Conservation (phyloP, 2,888 invertebrate species). For the Lydus trimaculatus region DNA sequence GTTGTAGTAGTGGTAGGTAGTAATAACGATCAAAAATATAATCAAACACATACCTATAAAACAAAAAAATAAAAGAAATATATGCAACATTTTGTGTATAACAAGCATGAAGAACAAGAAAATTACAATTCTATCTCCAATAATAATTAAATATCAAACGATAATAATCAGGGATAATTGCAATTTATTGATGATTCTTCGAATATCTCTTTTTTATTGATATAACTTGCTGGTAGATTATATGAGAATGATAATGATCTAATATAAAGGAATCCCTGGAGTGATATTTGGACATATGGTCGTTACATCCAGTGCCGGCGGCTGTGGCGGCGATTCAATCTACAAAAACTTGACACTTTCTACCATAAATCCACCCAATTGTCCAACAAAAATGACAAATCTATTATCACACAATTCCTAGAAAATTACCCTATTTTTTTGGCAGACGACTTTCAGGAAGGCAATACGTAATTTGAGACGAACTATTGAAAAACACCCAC, state of each 20-base stretch:
- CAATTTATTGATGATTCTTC: background rate
- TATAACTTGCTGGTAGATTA: background rate
- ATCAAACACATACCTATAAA: too few relatives aligned
- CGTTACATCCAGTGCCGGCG: too few relatives aligned
- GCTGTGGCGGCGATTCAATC: background rate
- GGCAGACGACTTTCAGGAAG: background rate
- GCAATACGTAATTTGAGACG: background rate
- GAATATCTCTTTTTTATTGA: background rate
- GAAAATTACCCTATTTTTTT: too few relatives aligned
- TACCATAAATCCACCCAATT: background rate
- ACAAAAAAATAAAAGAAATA: too few relatives aligned
- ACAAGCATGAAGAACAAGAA: background rate
- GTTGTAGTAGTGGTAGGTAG: background rate
- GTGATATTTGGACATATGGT: constrained; percentile 28
- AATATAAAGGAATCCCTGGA: constrained; percentile 16
- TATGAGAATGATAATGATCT: constrained; percentile 26
- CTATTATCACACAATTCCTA: background rate
- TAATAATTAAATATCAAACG: background rate
- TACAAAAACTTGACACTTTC: background rate
- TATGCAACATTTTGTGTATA: too few relatives aligned
- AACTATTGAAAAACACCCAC: background rate
- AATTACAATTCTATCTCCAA: background rate
- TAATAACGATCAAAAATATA: too few relatives aligned
- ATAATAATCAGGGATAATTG: constrained; percentile 1
- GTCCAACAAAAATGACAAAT: background rate